Evolutionary conservation across 1,140 invertebrate species (phyloP).

Genomic region (Hyphantria cunea): DNA sequence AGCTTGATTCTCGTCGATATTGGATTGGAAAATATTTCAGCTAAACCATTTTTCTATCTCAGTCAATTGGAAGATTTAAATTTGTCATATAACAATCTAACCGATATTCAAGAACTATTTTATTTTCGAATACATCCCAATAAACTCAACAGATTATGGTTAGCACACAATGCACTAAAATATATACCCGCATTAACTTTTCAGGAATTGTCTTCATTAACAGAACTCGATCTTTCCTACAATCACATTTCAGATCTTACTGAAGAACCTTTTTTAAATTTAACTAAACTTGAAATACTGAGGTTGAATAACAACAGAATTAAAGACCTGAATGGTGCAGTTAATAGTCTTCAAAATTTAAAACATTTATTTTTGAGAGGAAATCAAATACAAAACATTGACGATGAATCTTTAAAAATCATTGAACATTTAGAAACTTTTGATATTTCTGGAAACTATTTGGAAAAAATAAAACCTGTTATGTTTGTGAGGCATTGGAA

Average conservation of each 20-base stretch:
- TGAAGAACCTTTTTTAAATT: conserved; percentile 60
- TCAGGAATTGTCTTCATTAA: conserved; percentile 49
- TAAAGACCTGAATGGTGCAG: conserved; percentile 61
- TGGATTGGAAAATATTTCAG: conserved; percentile 46
- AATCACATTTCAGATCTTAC: conserved; percentile 56
- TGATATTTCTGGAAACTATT: conserved; percentile 61
- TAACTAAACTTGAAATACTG: conserved; percentile 55
- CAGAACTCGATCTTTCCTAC: conserved; percentile 63
- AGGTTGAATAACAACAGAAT: conserved; percentile 64
- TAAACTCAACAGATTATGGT: conserved; percentile 48
- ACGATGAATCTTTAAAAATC: conserved; percentile 57
- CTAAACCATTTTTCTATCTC: conserved; percentile 50
- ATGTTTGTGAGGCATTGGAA: conserved; percentile 64
- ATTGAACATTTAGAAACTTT: conserved; percentile 67
- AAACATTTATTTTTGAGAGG: conserved; percentile 59
- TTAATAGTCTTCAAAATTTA: conserved; percentile 58
- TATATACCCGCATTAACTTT: conserved; percentile 54
- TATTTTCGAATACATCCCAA: conserved; percentile 50
- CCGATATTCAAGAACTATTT: conserved; percentile 55
- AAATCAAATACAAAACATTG: conserved; percentile 60
- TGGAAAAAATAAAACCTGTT: conserved; percentile 49
- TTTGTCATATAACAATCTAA: conserved; percentile 56
- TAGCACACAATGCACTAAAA: conserved; percentile 55
- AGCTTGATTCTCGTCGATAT: conserved; percentile 44
- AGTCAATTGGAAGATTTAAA: conserved; percentile 47